These are phyloP conservation scores for Tupiocoris notatus DNA, from an alignment of 2,888 invertebrate species.

Conservation along the genomic window DNA sequence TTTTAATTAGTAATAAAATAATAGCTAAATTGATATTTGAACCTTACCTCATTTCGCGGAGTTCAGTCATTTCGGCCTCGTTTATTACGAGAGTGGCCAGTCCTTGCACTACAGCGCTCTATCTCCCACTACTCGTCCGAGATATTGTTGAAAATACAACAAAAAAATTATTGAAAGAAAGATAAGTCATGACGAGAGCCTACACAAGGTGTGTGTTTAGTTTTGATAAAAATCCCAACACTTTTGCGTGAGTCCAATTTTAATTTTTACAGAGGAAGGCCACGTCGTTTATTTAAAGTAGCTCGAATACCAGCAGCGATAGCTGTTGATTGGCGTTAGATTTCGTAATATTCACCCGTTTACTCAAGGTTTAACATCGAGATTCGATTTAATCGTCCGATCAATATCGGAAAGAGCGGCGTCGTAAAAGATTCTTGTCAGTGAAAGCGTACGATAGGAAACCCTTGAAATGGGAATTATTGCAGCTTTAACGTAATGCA, in stretches of 20 bases:
- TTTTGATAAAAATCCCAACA: conserved; percentile 21
- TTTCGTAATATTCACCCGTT: not conserved
- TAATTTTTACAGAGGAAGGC: not conserved
- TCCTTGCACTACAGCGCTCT: conserved; percentile 25
- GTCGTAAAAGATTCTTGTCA: too few species aligned
- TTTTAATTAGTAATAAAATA: too few species aligned
- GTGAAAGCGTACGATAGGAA: too few species aligned
- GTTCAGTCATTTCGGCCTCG: conserved; percentile 34
- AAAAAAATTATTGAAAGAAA: conserved; percentile 32
- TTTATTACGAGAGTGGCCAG: not conserved
- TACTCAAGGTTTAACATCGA: not conserved
- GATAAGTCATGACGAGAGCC: conserved; percentile 29
- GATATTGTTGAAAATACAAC: conserved; percentile 17
- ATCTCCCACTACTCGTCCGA: conserved; percentile 11
- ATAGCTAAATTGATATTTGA: too few species aligned
- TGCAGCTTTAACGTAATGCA: too few species aligned
- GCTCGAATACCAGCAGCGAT: not conserved
- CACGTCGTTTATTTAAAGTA: not conserved
- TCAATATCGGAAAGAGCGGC: too few species aligned
- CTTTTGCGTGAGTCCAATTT: not conserved
- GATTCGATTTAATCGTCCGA: too few species aligned
- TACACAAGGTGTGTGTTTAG: conserved; percentile 24
- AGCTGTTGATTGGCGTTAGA: not conserved
- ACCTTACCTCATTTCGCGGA: conserved; percentile 26
- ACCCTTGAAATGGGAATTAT: too few species aligned